A percentile compares a stretch with the other conserved stretches of the same genome.
Conservation (phyloP, 2,797 vertebrate genomes). For the Microtus californicus region DNA sequence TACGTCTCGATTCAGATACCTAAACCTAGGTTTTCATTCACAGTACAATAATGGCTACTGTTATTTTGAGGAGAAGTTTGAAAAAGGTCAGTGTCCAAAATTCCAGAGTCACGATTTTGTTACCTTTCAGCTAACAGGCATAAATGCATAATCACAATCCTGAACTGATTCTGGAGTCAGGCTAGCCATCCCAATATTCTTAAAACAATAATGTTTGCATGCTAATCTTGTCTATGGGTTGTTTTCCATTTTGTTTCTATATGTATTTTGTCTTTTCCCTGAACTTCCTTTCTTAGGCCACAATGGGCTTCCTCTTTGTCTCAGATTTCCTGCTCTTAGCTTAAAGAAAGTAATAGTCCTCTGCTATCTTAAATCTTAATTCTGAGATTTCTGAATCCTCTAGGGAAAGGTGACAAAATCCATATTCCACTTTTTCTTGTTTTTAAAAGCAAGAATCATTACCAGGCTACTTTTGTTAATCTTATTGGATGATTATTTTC, state of each 20-base stretch:
- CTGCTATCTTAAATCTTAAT: neutral
- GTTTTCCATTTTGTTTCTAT: neutral
- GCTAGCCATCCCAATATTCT: neutral
- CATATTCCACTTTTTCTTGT: neutral
- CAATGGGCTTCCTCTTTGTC: neutral
- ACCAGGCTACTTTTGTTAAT: neutral
- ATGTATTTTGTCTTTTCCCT: neutral
- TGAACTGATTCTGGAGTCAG: neutral
- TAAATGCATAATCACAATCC: neutral
- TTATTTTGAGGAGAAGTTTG: neutral
- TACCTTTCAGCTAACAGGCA: neutral
- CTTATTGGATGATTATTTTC: neutral
- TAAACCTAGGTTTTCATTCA: neutral
- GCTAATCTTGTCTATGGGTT: neutral
- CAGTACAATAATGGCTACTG: neutral
- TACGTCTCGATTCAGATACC: neutral
- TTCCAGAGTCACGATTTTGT: neutral
- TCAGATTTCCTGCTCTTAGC: neutral
- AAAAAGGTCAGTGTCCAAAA: constrained; percentile 16
- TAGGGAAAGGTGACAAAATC: neutral
- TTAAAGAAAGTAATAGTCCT: neutral
- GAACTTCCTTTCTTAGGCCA: neutral
- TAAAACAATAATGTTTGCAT: neutral
- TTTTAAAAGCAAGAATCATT: neutral
- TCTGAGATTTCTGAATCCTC: constrained; percentile 25